A percentile compares a stretch with the other conserved stretches of the same genome.
phyloP scores from a whole-genome alignment of 2,797 vertebrate genomes.

The Morus bassanus region DNA sequence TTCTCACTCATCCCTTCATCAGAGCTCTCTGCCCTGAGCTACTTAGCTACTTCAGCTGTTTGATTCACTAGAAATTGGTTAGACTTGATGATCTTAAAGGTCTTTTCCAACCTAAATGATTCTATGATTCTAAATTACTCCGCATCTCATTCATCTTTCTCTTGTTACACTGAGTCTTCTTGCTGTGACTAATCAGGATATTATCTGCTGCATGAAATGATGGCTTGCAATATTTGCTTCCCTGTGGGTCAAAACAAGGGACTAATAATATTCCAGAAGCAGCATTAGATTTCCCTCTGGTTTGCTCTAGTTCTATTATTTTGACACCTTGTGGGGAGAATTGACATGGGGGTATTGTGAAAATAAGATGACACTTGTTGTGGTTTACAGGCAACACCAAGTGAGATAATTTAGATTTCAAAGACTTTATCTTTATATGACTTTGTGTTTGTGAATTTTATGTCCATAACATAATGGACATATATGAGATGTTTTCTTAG shows the following conservation, averaged over 20 bases:
- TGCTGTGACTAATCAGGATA: neutral
- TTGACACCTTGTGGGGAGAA: neutral
- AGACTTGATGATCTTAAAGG: neutral
- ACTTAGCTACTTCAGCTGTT: neutral
- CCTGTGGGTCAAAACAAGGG: neutral
- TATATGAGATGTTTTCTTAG: neutral
- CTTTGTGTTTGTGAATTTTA: neutral
- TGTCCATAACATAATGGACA: too few species aligned
- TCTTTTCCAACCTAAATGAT: neutral
- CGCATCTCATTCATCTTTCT: neutral
- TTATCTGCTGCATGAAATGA: neutral
- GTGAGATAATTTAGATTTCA: neutral
- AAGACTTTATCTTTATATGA: neutral
- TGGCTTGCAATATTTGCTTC: neutral
- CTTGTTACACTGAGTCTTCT: neutral
- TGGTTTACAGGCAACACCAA: neutral
- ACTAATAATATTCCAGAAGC: neutral
- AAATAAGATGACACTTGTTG: neutral
- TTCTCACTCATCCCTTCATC: neutral
- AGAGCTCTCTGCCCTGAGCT: neutral
- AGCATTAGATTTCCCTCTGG: neutral
- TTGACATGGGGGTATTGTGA: neutral
- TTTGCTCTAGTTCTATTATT: neutral
- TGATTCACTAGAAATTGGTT: neutral
- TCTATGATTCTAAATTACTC: neutral